Evolutionary conservation across 2,113 vertebrate species (phyloP), one percentile per base, ranked within the genome.

Genomic region (Mesembrinibis cayennensis): DNA sequence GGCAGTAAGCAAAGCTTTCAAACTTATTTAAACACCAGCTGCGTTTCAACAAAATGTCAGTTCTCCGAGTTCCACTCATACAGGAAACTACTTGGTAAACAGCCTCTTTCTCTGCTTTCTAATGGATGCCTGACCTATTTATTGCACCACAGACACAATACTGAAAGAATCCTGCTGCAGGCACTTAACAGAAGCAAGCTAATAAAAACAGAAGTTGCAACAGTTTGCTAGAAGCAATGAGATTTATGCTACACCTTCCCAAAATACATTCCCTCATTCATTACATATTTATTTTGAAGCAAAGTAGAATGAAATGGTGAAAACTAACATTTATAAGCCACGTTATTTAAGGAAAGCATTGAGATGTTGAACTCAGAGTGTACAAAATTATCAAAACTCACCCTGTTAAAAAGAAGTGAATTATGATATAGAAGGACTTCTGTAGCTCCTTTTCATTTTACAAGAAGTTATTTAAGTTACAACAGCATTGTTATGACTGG

Each of bases 41-140:
- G 97, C 61, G 40, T 91, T 92, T 92, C 94, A 93, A 96, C 94
- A 97, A 97, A 97, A 97, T 95, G 94, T 96, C 96, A 98, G 96
- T 89, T 97, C 95, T 93, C 96, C 0, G 47, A 96, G 96, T 97
- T 97, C 89, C 94, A 96, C 96, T 97, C 76, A 16, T 84, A 96
- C 96, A 97, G 95, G 96, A 97, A 98, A 96, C 94, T 96, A 89
- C 96, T 95, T 89, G 91, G 97, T 97, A 97, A 97, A 97, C 97
- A 97, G 96, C 87, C 91, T 96, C 95, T 95, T 95, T 94, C 92
- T 97, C 73, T 91, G 88, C 94, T 93, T 96, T 93, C 87, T 96
- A 97, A 98, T 97, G 97, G 97, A 97, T 97, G 92, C 90, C 97
- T 97, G 97, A 98, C 97, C 97, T 97, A 98, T 98, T 98, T 98